A percentile compares a stretch with the other conserved stretches of the same genome.
Evolutionary conservation across 2,113 vertebrate species (phyloP).

Genomic region (Lipophrys pholis): DNA sequence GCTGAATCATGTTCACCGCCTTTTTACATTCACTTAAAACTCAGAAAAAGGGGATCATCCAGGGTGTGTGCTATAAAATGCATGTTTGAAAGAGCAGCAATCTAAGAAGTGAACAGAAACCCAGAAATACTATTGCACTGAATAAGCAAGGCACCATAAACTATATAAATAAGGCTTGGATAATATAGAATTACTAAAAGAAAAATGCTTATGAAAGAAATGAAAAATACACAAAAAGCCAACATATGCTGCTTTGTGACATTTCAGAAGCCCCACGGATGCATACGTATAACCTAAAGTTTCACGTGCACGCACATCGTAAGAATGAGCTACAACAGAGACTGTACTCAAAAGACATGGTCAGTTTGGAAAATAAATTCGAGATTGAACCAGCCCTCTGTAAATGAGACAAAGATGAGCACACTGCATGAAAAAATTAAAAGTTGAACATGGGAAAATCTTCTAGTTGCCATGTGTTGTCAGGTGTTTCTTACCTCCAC

Average conservation of each 20-base stretch:
- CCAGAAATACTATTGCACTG: constrained; percentile 27
- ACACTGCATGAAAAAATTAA: constrained; percentile 72
- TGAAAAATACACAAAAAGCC: constrained; percentile 2
- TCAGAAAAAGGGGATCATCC: constrained; percentile 21
- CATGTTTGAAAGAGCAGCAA: constrained; percentile 36
- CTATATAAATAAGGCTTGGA: background rate
- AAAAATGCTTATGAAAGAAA: background rate
- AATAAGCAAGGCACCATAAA: constrained; percentile 18
- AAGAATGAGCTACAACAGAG: background rate
- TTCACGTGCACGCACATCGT: background rate
- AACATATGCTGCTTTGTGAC: background rate
- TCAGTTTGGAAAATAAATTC: constrained; percentile 10
- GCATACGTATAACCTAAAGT: background rate
- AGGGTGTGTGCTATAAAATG: constrained; percentile 40
- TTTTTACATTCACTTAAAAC: constrained; percentile 20
- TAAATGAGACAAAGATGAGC: constrained; percentile 67
- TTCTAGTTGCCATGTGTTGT: constrained; percentile 6
- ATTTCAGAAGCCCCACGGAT: constrained; percentile 16
- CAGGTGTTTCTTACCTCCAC: constrained; percentile 89
- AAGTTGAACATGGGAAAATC: constrained; percentile 59
- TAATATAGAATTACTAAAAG: background rate
- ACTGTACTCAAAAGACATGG: background rate
- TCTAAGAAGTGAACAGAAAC: constrained; percentile 40
- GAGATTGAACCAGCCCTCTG: constrained; percentile 34
- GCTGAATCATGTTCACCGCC: background rate